Base-by-base conservation (phyloP, 2,113 vertebrate genomes). In the Myotis lucifugus region DNA sequence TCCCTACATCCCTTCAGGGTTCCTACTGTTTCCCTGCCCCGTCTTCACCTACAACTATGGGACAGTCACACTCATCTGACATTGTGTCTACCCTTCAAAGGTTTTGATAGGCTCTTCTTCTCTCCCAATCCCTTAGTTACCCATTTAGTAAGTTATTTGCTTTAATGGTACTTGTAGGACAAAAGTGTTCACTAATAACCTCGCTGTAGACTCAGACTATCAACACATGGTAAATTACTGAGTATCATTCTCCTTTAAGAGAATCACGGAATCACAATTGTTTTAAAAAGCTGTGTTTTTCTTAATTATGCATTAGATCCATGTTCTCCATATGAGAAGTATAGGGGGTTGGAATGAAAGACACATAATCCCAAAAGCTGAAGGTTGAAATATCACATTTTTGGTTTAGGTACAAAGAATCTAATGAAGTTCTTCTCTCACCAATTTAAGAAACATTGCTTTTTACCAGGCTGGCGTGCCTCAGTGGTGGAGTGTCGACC, bases 1-100 rank as follows among this genome's bases (percentile, higher is more conserved):
- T 82, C 54, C 88, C 96, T 94, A 91, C 91, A 77, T 90, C 4
- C 2, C 52, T 87, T 88, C 96, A 10, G 46, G 29, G 52, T 17
- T 17, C 14, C 3, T 34, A 85, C 96, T 93, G 2, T 37, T 56
- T 32, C 42, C 64, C 29, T 21, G 19, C 15, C 42, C n/a, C 81
- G 77, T 64, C 37, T 79, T 27, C 17, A 12, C 14, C 82, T 84
- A 13, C 3, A 67, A n/a, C 29, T 2, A 40, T 18, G 48, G 46
- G 66, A 67, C 8, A 89, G 87, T 79, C 1, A 70, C 73, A 23
- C 59, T 8, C 13, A 54, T 50, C 70, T 0, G 88, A 91, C 79
- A 17, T 86, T 92, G 40, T 78, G 77, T 52, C 87, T 37, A 74
- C 4, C 11, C 59, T 27, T 64, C 61, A 64, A 32, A 72, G 10